These are phyloP conservation scores for Lamellibrachia satsuma DNA, from an alignment of 2,888 invertebrate genomes.

Conservation along the genomic window DNA sequence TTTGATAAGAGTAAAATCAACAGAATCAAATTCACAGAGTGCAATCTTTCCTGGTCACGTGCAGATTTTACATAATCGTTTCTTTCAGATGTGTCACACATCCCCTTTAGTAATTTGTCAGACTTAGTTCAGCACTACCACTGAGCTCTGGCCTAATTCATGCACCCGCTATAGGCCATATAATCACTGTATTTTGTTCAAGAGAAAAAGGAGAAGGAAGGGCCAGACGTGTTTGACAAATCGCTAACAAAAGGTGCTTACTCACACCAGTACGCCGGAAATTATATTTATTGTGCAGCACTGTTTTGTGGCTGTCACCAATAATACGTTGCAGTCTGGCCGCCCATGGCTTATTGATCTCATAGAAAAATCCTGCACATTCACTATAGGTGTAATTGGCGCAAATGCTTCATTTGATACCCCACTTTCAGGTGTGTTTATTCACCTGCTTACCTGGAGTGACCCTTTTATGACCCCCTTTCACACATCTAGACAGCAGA, in stretches of 20 bases:
- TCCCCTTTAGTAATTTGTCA: neutral
- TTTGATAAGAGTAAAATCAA: too few species aligned
- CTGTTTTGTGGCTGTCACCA: neutral
- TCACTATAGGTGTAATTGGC: neutral
- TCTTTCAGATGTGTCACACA: neutral
- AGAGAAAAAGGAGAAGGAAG: neutral
- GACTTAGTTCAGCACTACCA: neutral
- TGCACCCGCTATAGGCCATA: neutral
- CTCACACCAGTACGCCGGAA: neutral
- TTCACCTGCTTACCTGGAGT: neutral
- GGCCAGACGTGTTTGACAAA: neutral
- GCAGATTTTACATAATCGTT: neutral
- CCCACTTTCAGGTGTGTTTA: neutral
- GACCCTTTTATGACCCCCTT: neutral
- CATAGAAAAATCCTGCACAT: neutral
- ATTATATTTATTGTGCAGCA: neutral
- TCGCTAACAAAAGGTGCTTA: neutral
- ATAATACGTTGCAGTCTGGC: neutral
- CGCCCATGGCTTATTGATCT: neutral
- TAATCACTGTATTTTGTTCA: neutral
- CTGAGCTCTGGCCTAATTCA: neutral
- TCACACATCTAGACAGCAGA: neutral
- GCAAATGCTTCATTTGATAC: neutral
- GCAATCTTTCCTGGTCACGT: neutral
- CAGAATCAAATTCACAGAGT: neutral